Evolutionary conservation across 2,888 invertebrate species (phyloP).

Genomic region (Chymomyza caudatula): DNA sequence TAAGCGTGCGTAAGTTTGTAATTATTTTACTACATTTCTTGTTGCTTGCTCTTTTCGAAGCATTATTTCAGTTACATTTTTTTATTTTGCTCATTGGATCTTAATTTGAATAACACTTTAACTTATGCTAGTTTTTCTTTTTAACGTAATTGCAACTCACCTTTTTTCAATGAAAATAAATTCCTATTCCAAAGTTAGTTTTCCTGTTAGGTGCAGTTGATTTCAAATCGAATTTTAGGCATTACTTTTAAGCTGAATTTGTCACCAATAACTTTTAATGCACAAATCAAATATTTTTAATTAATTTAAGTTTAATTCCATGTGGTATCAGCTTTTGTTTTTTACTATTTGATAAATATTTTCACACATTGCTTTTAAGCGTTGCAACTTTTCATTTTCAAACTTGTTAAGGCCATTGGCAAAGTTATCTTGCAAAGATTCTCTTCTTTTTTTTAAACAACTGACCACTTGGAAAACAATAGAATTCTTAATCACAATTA

Average conservation of each 20-base stretch:
- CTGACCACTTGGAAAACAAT: conserved; percentile 45
- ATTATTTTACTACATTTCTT: too few relatives aligned
- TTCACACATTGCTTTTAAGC: not conserved
- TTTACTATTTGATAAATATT: too few relatives aligned
- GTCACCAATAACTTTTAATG: not conserved
- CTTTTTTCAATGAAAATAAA: not conserved
- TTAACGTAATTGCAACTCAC: not conserved
- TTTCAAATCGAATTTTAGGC: not conserved
- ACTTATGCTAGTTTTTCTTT: not conserved
- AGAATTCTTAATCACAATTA: conserved; percentile 56
- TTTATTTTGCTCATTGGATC: too few relatives aligned
- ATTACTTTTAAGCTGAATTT: too few relatives aligned
- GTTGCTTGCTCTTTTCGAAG: too few relatives aligned
- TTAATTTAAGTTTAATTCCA: not conserved
- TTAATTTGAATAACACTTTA: too few relatives aligned
- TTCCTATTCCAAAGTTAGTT: not conserved
- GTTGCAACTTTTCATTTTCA: too few relatives aligned
- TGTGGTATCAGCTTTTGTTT: not conserved
- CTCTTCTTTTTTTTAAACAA: not conserved
- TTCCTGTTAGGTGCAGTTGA: not conserved
- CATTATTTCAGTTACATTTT: too few relatives aligned
- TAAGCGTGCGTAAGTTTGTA: too few relatives aligned
- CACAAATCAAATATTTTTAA: not conserved
- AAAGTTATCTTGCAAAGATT: not conserved
- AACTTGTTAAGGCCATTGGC: too few relatives aligned